phyloP scores from a whole-genome alignment of 2,888 invertebrate species.

The Nemoura dubitans region DNA sequence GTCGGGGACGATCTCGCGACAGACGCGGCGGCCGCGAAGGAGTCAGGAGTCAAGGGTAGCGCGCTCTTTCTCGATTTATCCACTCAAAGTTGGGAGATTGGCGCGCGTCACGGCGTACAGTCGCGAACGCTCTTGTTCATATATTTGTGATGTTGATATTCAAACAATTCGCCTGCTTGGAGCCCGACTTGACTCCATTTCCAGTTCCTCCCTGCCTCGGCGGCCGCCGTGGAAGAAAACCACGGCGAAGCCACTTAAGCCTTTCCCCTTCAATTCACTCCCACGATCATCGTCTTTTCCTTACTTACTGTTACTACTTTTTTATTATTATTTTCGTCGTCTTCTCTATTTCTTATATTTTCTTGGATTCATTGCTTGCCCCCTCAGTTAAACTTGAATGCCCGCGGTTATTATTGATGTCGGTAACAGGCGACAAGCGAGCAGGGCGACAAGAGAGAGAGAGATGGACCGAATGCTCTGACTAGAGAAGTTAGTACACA shows the following conservation, averaged over 20 bases:
- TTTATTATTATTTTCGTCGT: conserved; percentile 31
- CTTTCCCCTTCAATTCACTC: conserved; percentile 42
- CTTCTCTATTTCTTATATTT: conserved; percentile 38
- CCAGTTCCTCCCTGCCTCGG: conserved; percentile 30
- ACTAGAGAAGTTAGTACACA: conserved; percentile 53
- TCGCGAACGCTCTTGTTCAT: conserved; percentile 38
- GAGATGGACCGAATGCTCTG: not conserved
- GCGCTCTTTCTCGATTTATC: not conserved
- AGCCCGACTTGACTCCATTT: conserved; percentile 40
- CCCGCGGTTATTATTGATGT: conserved; percentile 44
- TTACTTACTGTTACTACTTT: conserved; percentile 36
- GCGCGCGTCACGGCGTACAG: conserved; percentile 32
- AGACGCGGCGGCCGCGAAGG: not conserved
- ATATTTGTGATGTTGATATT: conserved; percentile 42
- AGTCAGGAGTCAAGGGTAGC: conserved; percentile 18
- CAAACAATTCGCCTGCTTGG: conserved; percentile 40
- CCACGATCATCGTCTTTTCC: conserved; percentile 41
- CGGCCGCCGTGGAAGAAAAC: not conserved
- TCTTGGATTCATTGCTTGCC: conserved; percentile 35
- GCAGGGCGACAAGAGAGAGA: not conserved
- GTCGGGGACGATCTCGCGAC: not conserved
- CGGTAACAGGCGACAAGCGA: conserved; percentile 39
- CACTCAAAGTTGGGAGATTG: conserved; percentile 2
- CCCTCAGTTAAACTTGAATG: conserved; percentile 37
- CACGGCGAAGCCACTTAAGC: conserved; percentile 41